Percentiles rank a stretch among this genome's conserved stretches.
These are phyloP conservation scores for Sepioteuthis lessoniana DNA, from an alignment of 2,888 invertebrate species.

Conservation along the genomic window DNA sequence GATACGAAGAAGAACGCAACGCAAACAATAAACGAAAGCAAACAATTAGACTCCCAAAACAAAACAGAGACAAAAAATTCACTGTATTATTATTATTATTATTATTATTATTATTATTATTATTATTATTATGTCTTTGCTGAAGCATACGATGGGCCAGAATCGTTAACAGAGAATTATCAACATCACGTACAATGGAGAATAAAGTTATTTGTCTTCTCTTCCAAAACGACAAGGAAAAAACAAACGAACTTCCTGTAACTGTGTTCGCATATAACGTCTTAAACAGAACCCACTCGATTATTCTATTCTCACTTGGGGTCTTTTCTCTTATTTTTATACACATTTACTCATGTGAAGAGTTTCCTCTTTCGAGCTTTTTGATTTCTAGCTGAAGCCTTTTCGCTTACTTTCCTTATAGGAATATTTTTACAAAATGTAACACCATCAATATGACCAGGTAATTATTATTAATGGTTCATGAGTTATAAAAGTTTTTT, in stretches of 20 bases:
- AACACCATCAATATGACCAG: too few relatives aligned
- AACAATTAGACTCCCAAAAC: background rate
- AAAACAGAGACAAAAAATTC: background rate
- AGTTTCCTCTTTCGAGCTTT: background rate
- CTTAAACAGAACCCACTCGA: background rate
- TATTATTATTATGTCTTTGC: too few relatives aligned
- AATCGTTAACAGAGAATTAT: background rate
- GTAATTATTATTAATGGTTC: too few relatives aligned
- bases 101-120: too few relatives aligned
- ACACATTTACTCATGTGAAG: background rate
- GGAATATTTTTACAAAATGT: too few relatives aligned
- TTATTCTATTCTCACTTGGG: background rate
- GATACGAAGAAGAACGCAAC: background rate
- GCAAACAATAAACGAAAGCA: background rate
- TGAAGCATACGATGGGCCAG: background rate
- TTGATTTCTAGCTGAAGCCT: background rate
- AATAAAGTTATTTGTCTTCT: background rate
- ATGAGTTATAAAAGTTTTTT: too few relatives aligned
- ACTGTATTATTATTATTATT: too few relatives aligned
- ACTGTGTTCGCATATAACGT: background rate
- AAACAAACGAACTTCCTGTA: background rate
- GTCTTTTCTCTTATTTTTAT: background rate
- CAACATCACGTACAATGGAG: background rate
- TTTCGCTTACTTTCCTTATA: too few relatives aligned
- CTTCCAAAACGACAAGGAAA: background rate